Base-by-base conservation (phyloP, 2,888 invertebrate genomes). In the Coenonympha arcania region DNA sequence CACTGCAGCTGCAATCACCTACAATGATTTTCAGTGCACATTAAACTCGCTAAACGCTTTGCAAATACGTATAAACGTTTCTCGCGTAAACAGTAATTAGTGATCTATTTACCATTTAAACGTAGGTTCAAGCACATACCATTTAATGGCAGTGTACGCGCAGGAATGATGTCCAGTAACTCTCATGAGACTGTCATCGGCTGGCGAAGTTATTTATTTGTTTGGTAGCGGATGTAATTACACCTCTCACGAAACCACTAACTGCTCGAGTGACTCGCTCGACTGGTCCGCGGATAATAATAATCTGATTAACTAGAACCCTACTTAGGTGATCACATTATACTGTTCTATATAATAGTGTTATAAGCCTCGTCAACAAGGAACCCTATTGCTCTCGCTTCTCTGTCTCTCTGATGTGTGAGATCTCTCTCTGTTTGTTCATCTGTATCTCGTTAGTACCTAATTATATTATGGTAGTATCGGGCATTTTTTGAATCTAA, bases 171-270 rank as follows among this genome's bases (percentile, higher is more conserved):
- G 24, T 50, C 8, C 30, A 45, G 36, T 48, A 36, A 44, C 39
- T 48, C 41, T 37, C 51, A 48, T 22, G 37, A 54, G 39, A 43
- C 70, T 73, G 76, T 79, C 78, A 72, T 73, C 76, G 68, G 68
- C 68, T 68, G 65, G 63, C 64, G 59, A 50, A 60, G 67, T 70
- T n/a, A n/a, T n/a, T 76, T 77, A 76, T 80, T 79, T 80, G 77
- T 81, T 78, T 78, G 71, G 76, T 60, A 61, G 59, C 63, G 65
- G 68, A 71, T 80, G 71, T 81, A 81, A 81, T 80, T 81, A 81
- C 74, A 78, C 64, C 73, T 56, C 50, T 67, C 67, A 63, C 66
- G 66, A 62, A 66, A 66, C 66, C 63, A 62, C 66, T 64, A 63
- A 65, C 60, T 62, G 15, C 24, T 67, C 68, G 47, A 47, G 72